Base-by-base conservation (phyloP, 2,113 vertebrate genomes). In the Xerus inauris region DNA sequence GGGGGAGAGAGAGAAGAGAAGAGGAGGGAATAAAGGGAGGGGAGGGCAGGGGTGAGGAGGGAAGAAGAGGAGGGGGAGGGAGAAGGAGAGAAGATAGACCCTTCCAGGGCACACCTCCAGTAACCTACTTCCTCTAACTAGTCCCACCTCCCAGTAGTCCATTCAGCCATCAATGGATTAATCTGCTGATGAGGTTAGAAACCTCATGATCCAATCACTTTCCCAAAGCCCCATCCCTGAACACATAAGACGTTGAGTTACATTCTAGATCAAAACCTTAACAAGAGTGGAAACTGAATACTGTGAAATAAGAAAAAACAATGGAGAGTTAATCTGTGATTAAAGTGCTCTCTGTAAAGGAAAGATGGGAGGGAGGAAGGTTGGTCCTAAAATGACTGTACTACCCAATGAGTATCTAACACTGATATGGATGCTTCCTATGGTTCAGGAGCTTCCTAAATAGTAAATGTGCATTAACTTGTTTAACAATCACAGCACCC, bases 291-390 rank as follows among this genome's bases (percentile, higher is more conserved):
- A 40, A 92, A 45, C 30, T 20, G 19, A 79, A 26, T 73, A 40
- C 67, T 45, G 51, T 65, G 45, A 79, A 81, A 65, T 77, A 90
- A 65, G 40, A 87, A 94, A 77, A 45, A 35, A 40, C n/a, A 28
- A 13, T 59, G n/a, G 32, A 38, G 28, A 79, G 47, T 28, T 73
- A 24, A 42, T 87, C 11, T 45, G 0, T 75, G 13, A 57, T 82
- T 38, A 24, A 42, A 83, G 94, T 76, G 28, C 1, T 57, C n/a
- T 89, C 10, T 54, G 22, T 83, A 54, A 75, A 54, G 30, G 17
- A 72, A 67, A 14, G 59, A 28, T 14, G 40, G 38, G 30, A 19
- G 47, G 22, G 30, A 38, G 45, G 42, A 40, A 38, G 6, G 10
- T 3, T 20, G 8, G 19, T 32, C 65, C 42, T 95, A 28, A n/a